A percentile compares a stretch with the other conserved stretches of the same genome.
Evolutionary conservation across 1,140 invertebrate genomes (phyloP).

Genomic region (Neodiprion lecontei): DNA sequence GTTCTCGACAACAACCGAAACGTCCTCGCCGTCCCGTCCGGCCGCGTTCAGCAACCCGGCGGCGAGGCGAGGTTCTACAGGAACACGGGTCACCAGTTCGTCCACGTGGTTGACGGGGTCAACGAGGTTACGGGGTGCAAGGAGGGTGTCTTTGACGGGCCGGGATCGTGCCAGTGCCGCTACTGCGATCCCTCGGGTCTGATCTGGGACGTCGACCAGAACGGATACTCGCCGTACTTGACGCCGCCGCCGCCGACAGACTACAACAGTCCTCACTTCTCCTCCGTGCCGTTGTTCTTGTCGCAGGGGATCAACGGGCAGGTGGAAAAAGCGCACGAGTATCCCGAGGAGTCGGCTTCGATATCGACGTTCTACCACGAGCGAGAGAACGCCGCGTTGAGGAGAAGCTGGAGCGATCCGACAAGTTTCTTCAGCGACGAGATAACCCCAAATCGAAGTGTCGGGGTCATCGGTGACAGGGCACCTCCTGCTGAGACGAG

Average conservation of each 20-base stretch:
- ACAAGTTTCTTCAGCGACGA: constrained; percentile 55
- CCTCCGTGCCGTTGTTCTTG: constrained; percentile 47
- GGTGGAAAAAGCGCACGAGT: constrained; percentile 34
- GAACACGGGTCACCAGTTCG: constrained; percentile 43
- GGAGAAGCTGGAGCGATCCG: constrained; percentile 68
- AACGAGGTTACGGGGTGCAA: constrained; percentile 49
- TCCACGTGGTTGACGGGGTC: constrained; percentile 55
- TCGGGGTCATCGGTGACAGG: constrained; percentile 64
- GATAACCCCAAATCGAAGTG: constrained; percentile 54
- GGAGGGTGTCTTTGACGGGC: constrained; percentile 50
- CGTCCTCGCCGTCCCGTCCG: constrained; percentile 46
- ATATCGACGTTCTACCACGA: constrained; percentile 22
- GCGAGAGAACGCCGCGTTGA: constrained; percentile 22
- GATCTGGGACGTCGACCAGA: constrained; percentile 76
- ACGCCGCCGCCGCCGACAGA: constrained; percentile 45
- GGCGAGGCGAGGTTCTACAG: constrained; percentile 11
- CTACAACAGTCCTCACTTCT: constrained; percentile 29
- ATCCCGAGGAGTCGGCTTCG: constrained; percentile 25
- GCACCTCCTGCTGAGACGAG: constrained; percentile 37
- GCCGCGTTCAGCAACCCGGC: constrained; percentile 30
- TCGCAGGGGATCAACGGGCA: constrained; percentile 42
- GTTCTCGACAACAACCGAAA: constrained; percentile 60
- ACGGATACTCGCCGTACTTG: constrained; percentile 61
- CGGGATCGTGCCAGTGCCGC: constrained; percentile 76
- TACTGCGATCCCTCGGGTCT: constrained; percentile 80